Evolutionary conservation across 2,113 vertebrate species (phyloP), one percentile per base, ranked within the genome.

Genomic region (Delphinus delphis): DNA sequence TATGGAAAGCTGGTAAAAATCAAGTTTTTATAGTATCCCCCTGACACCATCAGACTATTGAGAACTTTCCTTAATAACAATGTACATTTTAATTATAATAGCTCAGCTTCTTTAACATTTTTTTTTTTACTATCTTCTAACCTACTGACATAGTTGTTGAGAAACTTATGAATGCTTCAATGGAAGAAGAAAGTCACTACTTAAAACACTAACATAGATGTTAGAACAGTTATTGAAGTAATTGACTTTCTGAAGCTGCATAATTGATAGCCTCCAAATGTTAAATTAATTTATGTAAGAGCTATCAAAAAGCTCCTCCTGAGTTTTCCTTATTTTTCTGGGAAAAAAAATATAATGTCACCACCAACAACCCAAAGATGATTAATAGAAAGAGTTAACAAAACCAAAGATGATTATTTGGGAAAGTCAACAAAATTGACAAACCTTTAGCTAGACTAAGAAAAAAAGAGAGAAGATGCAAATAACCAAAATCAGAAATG

Each of bases 1-100:
- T 77, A 86, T 55, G 20, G 28, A 93, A 15, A 88, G 6, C 44
- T 65, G 5, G 23, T 70, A 91, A 79, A 95, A 96, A 93, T 62
- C 70, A 71, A 70, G 33, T 26, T 91, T 95, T 95, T 74, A 36
- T 70, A 70, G 20, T 92, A 50, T 70, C 38, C 92, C 41, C 12
- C 36, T 82, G 38, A 86, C 55, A 77, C 23, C 20, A 90, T 73
- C 33, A 90, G 38, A 95, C 14, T 82, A 6, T 44, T 44, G 89
- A 89, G 20, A 14, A 14, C 15, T 95, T 90, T 86, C 70, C 47
- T 94, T 85, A 94, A 89, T 74, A 92, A 63, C 38, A 81, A 50
- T 86, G 33, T 53, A 94, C 6, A 82, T 85, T 77, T 76, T 94
- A 89, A 82, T 95, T 94, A 96, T 33, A 86, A 83, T 26, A 95